Percentiles rank a stretch among this genome's conserved stretches.
phyloP scores from a whole-genome alignment of 2,797 vertebrate genomes.

The Sebastes diploproa region DNA sequence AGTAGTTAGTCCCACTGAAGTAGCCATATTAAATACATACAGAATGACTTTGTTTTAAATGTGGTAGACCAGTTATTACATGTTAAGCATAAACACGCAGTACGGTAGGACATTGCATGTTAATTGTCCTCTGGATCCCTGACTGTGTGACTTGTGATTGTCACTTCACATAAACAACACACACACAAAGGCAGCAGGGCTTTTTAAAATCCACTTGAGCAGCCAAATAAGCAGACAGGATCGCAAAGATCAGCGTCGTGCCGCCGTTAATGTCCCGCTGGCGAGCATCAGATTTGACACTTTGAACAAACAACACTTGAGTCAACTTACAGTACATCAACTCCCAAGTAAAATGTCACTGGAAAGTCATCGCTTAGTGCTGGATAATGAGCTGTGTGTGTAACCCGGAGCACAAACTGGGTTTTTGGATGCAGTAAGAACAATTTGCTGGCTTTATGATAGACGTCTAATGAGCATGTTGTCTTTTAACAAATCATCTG shows the following conservation, averaged over 20 bases:
- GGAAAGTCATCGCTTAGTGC: conserved; percentile 19
- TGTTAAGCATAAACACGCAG: too few relatives aligned
- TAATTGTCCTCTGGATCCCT: not conserved
- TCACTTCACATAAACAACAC: not conserved
- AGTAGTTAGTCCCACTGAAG: not conserved
- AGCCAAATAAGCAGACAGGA: conserved; percentile 1
- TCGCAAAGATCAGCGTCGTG: conserved; percentile 11
- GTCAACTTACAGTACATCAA: conserved; percentile 21
- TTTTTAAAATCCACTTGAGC: not conserved
- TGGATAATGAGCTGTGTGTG: not conserved
- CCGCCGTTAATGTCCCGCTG: not conserved
- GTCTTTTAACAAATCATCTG: not conserved
- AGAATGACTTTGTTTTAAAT: not conserved
- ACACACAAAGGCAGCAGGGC: not conserved
- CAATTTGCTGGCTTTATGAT: not conserved
- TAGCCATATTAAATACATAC: not conserved
- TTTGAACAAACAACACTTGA: conserved; percentile 38
- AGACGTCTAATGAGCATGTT: not conserved
- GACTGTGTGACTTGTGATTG: not conserved
- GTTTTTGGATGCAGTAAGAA: not conserved
- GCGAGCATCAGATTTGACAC: conserved; percentile 18
- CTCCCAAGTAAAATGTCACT: conserved; percentile 32
- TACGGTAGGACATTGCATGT: not conserved
- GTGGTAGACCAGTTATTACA: not conserved
- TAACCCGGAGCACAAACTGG: not conserved